phyloP scores from a whole-genome alignment of 2,797 vertebrate genomes.

The Gymnoscopelus braueri region DNA sequence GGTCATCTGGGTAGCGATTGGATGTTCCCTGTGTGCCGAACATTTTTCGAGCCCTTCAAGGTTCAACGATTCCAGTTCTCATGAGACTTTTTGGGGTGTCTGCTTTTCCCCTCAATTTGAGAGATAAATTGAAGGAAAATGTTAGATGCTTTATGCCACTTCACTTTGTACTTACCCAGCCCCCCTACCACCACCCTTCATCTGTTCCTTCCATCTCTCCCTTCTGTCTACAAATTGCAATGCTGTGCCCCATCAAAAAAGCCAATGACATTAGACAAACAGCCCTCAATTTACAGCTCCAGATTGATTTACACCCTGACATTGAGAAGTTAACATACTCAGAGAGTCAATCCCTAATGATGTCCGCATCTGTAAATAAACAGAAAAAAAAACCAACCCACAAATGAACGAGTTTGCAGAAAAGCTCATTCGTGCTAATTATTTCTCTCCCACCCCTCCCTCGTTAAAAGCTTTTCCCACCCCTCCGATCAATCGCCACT shows the following conservation, averaged over 20 bases:
- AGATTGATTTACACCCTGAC: constrained; percentile 74
- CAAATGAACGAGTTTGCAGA: constrained; percentile 79
- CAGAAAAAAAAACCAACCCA: constrained; percentile 57
- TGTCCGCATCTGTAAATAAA: constrained; percentile 76
- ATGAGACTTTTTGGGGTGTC: constrained; percentile 41
- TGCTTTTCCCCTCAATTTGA: constrained; percentile 67
- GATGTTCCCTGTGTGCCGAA: constrained; percentile 48
- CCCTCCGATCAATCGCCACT: constrained; percentile 85
- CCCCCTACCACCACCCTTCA: not conserved
- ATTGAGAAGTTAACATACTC: constrained; percentile 76
- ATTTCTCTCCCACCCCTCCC: constrained; percentile 80
- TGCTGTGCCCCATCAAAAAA: constrained; percentile 53
- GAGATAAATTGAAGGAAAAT: constrained; percentile 45
- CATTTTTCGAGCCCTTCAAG: constrained; percentile 60
- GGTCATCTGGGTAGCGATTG: constrained; percentile 61
- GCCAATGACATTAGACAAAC: constrained; percentile 54
- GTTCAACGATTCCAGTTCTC: constrained; percentile 60
- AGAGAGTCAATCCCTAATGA: constrained; percentile 79
- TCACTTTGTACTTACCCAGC: constrained; percentile 35
- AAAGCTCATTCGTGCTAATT: constrained; percentile 82
- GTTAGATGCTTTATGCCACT: constrained; percentile 18
- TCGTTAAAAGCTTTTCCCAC: constrained; percentile 83
- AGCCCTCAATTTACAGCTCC: constrained; percentile 59
- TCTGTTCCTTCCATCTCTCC: not conserved
- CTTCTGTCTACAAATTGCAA: constrained; percentile 12